Base-by-base conservation (phyloP, 2,888 invertebrate species). In the Dryomyza anilis region DNA sequence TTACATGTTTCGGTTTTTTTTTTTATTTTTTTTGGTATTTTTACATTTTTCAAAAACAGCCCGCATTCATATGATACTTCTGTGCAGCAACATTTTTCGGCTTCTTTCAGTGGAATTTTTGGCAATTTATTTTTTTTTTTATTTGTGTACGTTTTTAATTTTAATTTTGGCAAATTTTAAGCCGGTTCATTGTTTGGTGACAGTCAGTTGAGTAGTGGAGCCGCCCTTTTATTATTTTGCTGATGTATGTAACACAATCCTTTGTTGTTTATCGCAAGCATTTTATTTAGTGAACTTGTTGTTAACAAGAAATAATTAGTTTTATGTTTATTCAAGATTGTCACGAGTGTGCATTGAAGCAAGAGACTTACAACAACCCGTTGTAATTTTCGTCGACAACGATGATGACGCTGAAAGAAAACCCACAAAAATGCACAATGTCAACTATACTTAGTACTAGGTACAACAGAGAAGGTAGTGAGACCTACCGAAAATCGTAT, bases 331-430 rank as follows among this genome's bases (percentile, higher is more conserved):
- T 56, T 46, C 48, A 25, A 48, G 50, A 61, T 61, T 61, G 65
- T 60, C 61, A 65, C 56, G 61, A 60, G 60, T 64, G 60, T 63
- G 61, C 65, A 65, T 33, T 50, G 65, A 65, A 56, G 59, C 63
- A 63, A 65, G 46, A 50, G 29, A 36, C 16, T 45, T 29, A 29
- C 71, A 63, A 65, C 25, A 48, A 29, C 48, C 39, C 14, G n/a
- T n/a, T n/a, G n/a, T n/a, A n/a, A n/a, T n/a, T n/a, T 12, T 39
- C 39, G 39, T 39, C 39, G 14, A 12, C 33, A 7, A 7, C 12
- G 33, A 12, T 33, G 33, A 33, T 33, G 33, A 33, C 33, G 33
- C 33, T 12, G 39, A 14, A 14, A n/a, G 39, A 39, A 39, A 39
- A 3, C 39, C 39, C 3, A 39, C 39, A 7, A 39, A 39, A 6